These are phyloP conservation scores for Glossosoma conforme DNA, from an alignment of 1,140 invertebrate species.

Conservation along the genomic window DNA sequence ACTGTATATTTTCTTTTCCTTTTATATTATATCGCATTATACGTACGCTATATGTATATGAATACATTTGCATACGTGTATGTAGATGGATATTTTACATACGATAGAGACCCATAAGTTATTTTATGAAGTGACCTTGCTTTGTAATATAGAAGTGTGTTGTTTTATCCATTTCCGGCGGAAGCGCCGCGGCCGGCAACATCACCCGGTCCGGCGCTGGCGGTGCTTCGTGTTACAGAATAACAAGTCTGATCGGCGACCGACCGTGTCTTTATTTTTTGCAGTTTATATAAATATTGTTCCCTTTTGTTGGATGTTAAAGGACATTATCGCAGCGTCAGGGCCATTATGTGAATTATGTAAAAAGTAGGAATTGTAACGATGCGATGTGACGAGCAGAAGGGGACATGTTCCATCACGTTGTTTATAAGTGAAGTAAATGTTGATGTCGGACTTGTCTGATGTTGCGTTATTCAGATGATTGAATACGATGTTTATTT, in stretches of 20 bases:
- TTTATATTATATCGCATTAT: slow-evolving; percentile 12
- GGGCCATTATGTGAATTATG: slow-evolving; percentile 18
- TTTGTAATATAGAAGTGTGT: slow-evolving; percentile 31
- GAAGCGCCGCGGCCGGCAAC: slow-evolving; percentile 17
- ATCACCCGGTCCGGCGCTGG: slow-evolving; percentile 14
- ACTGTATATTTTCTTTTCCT: slow-evolving; percentile 15
- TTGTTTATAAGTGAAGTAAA: background rate
- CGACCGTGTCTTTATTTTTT: slow-evolving; percentile 23
- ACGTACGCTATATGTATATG: slow-evolving; percentile 4
- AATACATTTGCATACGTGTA: slow-evolving; percentile 13
- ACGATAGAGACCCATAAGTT: slow-evolving; percentile 29
- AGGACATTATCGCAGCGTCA: slow-evolving; percentile 18
- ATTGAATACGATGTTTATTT: no score
- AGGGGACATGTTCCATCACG: background rate
- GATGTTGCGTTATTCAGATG: no score
- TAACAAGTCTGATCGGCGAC: slow-evolving; percentile 29
- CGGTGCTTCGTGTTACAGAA: slow-evolving; percentile 27
- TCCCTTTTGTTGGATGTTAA: slow-evolving; percentile 23
- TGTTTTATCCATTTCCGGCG: slow-evolving; percentile 26
- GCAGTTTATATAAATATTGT: slow-evolving; percentile 19
- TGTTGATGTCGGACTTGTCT: no score
- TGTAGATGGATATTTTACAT: slow-evolving; percentile 26
- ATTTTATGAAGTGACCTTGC: slow-evolving; percentile 32
- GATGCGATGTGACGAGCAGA: slow-evolving; percentile 10
- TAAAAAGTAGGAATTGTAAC: slow-evolving; percentile 20